phyloP scores from a whole-genome alignment of 2,113 vertebrate species.

The Polyodon spathula region DNA sequence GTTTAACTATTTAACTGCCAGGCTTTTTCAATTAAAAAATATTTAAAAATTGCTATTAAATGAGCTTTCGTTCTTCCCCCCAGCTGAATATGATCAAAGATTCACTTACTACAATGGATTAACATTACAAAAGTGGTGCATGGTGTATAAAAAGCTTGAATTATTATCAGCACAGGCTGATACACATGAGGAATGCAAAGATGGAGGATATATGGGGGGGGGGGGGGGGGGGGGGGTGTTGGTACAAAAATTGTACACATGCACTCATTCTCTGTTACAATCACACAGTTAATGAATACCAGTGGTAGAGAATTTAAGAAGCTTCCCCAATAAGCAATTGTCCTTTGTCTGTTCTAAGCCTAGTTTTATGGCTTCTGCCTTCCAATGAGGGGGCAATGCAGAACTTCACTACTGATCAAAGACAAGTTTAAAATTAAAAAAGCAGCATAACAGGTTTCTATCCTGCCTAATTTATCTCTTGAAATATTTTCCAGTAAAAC shows the following conservation, averaged over 20 bases:
- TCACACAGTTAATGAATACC: background rate
- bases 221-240: too few species aligned
- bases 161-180: conserved; percentile 36
- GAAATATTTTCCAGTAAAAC: too few species aligned
- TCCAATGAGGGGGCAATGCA: too few species aligned
- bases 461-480: too few species aligned
- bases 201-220: background rate
- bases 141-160: conserved; percentile 55
- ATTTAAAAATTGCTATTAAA: conserved; percentile 34
- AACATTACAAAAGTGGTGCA: conserved; percentile 73
- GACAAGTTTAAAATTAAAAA: too few species aligned
- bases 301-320: background rate
- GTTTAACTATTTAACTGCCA: conserved; percentile 39
- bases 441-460: too few species aligned
- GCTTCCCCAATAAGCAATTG: background rate
- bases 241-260: too few species aligned
- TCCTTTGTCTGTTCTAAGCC: too few species aligned
- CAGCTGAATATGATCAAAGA: conserved; percentile 81
- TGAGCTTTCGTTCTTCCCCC: conserved; percentile 59
- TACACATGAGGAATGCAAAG: conserved; percentile 1
- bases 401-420: too few species aligned
- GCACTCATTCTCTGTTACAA: too few species aligned
- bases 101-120: conserved; percentile 69
- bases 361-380: too few species aligned
- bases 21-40: too few species aligned